Base-by-base conservation (phyloP, 2,113 vertebrate genomes). In the Ailurus styani region DNA sequence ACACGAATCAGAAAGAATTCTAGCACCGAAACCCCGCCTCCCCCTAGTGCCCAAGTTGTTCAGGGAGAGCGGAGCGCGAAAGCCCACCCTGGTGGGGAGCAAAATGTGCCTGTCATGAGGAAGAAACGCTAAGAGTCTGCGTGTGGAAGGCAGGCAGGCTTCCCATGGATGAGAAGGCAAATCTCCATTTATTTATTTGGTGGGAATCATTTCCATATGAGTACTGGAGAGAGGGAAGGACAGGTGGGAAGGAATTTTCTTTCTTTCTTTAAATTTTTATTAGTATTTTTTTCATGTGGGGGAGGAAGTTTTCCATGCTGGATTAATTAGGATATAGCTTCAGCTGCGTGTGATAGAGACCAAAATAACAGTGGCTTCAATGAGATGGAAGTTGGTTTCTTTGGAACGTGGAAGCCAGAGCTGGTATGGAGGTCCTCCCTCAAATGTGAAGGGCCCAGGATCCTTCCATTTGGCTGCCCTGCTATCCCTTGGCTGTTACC, bases 151-250 rank as follows among this genome's bases (percentile, higher is more conserved):
- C 21, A 66, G 50, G 9, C 37, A 40, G 72, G 18, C 25, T 34
- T 18, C 29, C 15, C 25, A 31, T 27, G 0, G 5, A 7, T 25
- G 40, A 42, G 8, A 52, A 15, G 5, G 31, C 25, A 11, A 11
- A 20, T 60, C 42, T 79, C 40, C 40, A 54, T 45, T 45, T 23
- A 52, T 6, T 83, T 42, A 52, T 78, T 57, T 45, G 3, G 15
- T 0, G 31, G 50, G 6, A 14, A 17, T 68, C 29, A 40, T 47
- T 45, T 60, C 78, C 52, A n/a, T 52, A 45, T 82, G 64, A 47
- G 52, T 54, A 18, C 64, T 54, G 27, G 60, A 31, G 73, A 31
- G 42, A 54, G 23, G 47, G 83, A 5, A 66, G 42, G 14, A 54
- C 45, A 11, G 10, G n/a, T 31, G 73, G 45, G 73, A 29, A 77